Base-by-base conservation (phyloP, 2,113 vertebrate species). In the Gnathonemus echidnorhynchus region DNA sequence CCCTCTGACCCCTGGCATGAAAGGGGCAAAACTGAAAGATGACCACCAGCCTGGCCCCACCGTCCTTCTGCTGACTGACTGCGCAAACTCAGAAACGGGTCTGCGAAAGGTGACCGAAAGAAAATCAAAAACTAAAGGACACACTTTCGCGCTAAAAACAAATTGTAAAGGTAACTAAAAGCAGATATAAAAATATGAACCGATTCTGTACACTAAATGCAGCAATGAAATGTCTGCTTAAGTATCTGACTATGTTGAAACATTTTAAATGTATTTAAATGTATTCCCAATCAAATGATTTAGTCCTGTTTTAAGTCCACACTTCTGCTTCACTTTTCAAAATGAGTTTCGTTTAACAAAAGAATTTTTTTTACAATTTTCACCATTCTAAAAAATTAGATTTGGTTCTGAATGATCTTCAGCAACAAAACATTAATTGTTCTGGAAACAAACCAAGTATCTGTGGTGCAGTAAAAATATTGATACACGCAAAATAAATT, bases 1-100 rank as follows among this genome's bases (percentile, higher is more conserved):
- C 94, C 96, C 94, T 93, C 94, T 96, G 96, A 97, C 96, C 96
- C 96, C 95, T 96, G 95, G 95, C 95, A 95, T 96, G 95, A 89
- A 95, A 94, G 95, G 93, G 94, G 95, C 95, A 96, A 96, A 96
- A 96, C 96, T 97, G 96, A 96, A 96, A 93, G 95, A 96, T 96
- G 96, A 96, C 96, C 96, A 97, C 93, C 90, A 91, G 95, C 94
- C 93, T 95, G 95, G 95, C 95, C 95, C 94, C 91, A 92, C 89
- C 95, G 95, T 95, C 95, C 96, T 95, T 93, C 94, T 94, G 94
- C 96, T 96, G 96, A 95, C 96, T 95, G 91, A 90, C 93, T 92
- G 90, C 91, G 91, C 95, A 93, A 94, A 92, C 95, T 92, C 93
- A 94, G 90, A 91, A 93, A 5, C 5, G 5, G 87, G 46, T 45